Evolutionary conservation across 37 sponge, comb jelly and placozoan genomes (phyloP), one percentile per base, ranked within the genome.

Genomic region (Lycopodina hypogea): DNA sequence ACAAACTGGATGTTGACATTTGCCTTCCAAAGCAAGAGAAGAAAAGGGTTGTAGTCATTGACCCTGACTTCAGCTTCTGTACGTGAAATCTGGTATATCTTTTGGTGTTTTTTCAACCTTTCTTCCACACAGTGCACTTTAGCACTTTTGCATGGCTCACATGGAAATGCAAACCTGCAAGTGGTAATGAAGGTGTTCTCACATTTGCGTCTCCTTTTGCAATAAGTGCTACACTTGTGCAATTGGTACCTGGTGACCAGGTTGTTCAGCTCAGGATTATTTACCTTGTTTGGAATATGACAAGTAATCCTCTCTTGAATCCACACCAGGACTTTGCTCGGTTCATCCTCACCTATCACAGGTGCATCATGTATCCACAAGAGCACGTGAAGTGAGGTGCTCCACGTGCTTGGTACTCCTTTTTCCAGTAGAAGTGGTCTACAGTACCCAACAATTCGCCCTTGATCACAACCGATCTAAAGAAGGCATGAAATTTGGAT

Each of bases 241-340:
- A 45, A 74, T 78, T 79, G n/a, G 48, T 72, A 79, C 76, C 32
- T 74, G 0, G 83, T 82, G 38, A 89, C 84, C 45, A 89, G 56
- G 37, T 17, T 12, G 63, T 89, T 75, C 76, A 89, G 57, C 33
- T 83, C 79, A 50, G 89, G 89, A 68, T 74, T 68, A 24, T 21
- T 28, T 28, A 62, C 51, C 40, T 40, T 41, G 19, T 89, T 82
- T 37, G 89, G 89, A 29, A 89, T 78, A 23, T 78, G 68, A 48
- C 89, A 83, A 30, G 84, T 75, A 51, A 89, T 83, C 66, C 89
- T 78, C 37, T 83, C 76, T 29, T 82, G 64, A 53, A 82, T 79
- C 72, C 48, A 42, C 3, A n/a, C n/a, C n/a, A n/a, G n/a, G n/a
- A 68, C 79, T 32, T 28, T 19, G 1, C 23, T 52, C 1, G 55